phyloP scores from a whole-genome alignment of 2,888 invertebrate species.

The Andrena hattorfiana region DNA sequence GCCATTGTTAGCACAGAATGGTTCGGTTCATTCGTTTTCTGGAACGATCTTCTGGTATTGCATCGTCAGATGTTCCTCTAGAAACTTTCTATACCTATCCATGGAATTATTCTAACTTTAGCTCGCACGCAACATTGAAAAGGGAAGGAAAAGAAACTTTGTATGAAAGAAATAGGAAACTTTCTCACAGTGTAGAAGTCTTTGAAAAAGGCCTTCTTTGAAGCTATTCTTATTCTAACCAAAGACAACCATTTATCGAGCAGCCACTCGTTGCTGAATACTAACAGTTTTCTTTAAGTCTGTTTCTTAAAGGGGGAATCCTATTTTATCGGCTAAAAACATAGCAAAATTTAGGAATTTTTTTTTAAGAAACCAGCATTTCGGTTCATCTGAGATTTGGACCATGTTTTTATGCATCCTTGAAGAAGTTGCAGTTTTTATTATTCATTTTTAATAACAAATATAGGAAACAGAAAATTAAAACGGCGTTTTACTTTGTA shows the following conservation, averaged over 20 bases:
- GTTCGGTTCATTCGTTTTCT: constrained; percentile 39
- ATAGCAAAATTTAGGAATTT: too few relatives aligned
- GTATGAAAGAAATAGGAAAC: constrained; percentile 18
- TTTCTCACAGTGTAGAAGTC: constrained; percentile 52
- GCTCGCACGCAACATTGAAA: constrained; percentile 42
- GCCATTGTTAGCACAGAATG: constrained; percentile 17
- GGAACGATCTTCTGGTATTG: constrained; percentile 48
- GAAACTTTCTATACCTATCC: constrained; percentile 65
- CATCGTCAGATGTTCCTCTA: constrained; percentile 51
- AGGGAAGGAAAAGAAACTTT: constrained; percentile 55
- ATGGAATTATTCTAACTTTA: constrained; percentile 63
- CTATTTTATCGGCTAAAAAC: too few relatives aligned
- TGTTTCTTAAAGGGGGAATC: too few relatives aligned
- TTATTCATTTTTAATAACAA: too few relatives aligned
- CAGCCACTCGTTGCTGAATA: constrained; percentile 45
- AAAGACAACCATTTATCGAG: constrained; percentile 51
- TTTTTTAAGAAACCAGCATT: too few relatives aligned
- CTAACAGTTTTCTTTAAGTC: not conserved
- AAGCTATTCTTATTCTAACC: constrained; percentile 27
- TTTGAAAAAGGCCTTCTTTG: constrained; percentile 29
- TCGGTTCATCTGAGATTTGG: too few relatives aligned
- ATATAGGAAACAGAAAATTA: too few relatives aligned
- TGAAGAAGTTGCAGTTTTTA: too few relatives aligned
- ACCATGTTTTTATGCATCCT: too few relatives aligned
- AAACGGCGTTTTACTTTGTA: too few relatives aligned